phyloP scores from a whole-genome alignment of 1,140 invertebrate genomes.

The Mylabris phalerata region DNA sequence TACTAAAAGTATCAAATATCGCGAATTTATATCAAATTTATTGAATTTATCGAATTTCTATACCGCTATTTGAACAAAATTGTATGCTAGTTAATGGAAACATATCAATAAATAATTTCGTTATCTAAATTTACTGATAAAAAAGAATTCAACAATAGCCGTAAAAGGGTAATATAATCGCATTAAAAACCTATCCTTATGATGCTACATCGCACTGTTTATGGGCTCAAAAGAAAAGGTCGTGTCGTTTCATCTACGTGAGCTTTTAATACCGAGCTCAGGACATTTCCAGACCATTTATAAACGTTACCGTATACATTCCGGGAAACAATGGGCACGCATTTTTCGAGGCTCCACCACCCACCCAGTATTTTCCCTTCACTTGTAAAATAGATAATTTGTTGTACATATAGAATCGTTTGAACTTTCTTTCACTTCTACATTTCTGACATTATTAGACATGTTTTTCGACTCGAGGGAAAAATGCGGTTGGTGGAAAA shows the following conservation, averaged over 20 bases:
- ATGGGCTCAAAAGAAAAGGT: constrained; percentile 2
- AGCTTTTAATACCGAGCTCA: constrained; percentile 12
- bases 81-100: too few species aligned
- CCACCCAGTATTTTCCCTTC: too few species aligned
- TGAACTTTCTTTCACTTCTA: too few species aligned
- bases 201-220: constrained; percentile 8
- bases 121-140: too few species aligned
- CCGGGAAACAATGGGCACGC: not conserved
- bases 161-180: too few species aligned
- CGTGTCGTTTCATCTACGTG: constrained; percentile 8
- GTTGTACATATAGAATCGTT: too few species aligned
- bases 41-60: constrained; percentile 26
- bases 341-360: not conserved
- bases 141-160: too few species aligned
- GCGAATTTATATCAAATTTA: not conserved
- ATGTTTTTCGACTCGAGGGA: too few species aligned
- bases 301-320: constrained; percentile 9
- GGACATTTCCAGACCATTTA: constrained; percentile 12
- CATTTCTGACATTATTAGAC: too few species aligned
- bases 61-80: constrained; percentile 18
- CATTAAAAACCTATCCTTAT: constrained; percentile 5
- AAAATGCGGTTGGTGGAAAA: too few species aligned
- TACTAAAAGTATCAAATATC: not conserved
- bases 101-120: too few species aligned
- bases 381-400: too few species aligned